These are phyloP conservation scores for Heterodera schachtii DNA, from an alignment of 1,140 invertebrate species.

Conservation along the genomic window DNA sequence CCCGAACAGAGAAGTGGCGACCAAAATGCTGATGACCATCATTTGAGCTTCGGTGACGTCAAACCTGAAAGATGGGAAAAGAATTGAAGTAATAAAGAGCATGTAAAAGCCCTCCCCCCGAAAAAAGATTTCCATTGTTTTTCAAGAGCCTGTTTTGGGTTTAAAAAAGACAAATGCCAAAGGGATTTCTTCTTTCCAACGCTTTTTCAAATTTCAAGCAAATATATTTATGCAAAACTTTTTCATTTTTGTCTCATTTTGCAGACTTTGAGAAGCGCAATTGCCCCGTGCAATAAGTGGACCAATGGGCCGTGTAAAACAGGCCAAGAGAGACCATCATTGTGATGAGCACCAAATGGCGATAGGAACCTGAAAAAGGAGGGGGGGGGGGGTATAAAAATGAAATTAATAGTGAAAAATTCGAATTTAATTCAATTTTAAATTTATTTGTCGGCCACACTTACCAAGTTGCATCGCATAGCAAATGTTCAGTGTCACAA, in stretches of 20 bases:
- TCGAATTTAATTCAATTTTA: not conserved
- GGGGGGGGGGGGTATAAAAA: not conserved
- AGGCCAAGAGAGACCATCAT: slow-evolving; percentile 88
- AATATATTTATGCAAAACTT: not conserved
- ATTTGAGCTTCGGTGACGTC: slow-evolving; percentile 98
- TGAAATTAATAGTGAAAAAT: slow-evolving; percentile 3
- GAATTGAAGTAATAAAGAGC: too few species aligned
- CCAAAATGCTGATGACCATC: slow-evolving; percentile 84
- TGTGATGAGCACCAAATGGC: slow-evolving; percentile 88
- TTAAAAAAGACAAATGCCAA: too few species aligned
- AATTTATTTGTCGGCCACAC: too few species aligned
- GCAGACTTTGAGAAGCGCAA: slow-evolving; percentile 79
- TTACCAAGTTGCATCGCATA: slow-evolving; percentile 81
- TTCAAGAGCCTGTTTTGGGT: too few species aligned
- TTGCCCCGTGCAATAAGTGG: slow-evolving; percentile 91
- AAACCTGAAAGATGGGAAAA: slow-evolving; percentile 69
- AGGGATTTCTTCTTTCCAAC: too few species aligned
- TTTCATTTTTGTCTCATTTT: slow-evolving; percentile 5
- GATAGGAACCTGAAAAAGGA: slow-evolving; percentile 66
- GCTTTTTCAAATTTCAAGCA: not conserved
- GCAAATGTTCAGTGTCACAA: slow-evolving; percentile 89
- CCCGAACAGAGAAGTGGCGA: slow-evolving; percentile 84
- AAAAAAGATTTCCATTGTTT: too few species aligned
- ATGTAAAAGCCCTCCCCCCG: too few species aligned
- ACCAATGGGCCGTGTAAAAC: slow-evolving; percentile 99